A percentile compares a stretch with the other conserved stretches of the same genome.
phyloP scores from a whole-genome alignment of 2,797 vertebrate genomes.

The Hapalemur alaotrensis region DNA sequence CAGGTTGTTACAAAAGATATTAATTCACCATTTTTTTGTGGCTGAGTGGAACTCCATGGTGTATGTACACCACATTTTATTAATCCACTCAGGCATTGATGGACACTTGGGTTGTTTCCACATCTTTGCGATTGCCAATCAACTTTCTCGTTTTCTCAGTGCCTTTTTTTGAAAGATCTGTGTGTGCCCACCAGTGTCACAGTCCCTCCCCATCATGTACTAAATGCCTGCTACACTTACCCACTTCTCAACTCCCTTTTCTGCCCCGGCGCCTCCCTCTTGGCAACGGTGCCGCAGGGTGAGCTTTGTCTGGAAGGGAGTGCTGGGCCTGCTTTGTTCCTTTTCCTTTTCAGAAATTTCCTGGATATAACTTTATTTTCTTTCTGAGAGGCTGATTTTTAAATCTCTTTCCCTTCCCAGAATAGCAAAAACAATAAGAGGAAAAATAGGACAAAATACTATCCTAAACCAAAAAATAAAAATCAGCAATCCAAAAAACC shows the following conservation, averaged over 20 bases:
- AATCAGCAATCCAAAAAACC: neutral
- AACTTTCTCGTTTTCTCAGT: neutral
- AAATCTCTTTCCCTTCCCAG: neutral
- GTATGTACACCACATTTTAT: too few species aligned
- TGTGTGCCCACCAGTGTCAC: neutral
- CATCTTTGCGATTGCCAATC: neutral
- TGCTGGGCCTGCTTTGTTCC: neutral
- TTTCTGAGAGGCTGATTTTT: neutral
- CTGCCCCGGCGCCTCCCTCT: too few species aligned
- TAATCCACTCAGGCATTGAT: too few species aligned
- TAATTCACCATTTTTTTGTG: too few species aligned
- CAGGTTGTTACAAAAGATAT: too few species aligned
- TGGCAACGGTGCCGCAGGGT: too few species aligned
- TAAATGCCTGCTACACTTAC: neutral
- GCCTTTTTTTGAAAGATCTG: neutral
- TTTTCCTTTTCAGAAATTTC: neutral
- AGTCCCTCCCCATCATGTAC: neutral
- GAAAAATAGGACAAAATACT: neutral
- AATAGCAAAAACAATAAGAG: neutral
- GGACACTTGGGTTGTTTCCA: too few species aligned
- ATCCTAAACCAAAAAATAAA: neutral
- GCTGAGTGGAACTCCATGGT: too few species aligned
- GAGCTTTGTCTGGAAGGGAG: neutral
- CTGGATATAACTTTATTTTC: neutral
- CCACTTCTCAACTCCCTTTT: neutral